Base-by-base conservation (phyloP, 2,888 invertebrate species). In the Euclidia mi region DNA sequence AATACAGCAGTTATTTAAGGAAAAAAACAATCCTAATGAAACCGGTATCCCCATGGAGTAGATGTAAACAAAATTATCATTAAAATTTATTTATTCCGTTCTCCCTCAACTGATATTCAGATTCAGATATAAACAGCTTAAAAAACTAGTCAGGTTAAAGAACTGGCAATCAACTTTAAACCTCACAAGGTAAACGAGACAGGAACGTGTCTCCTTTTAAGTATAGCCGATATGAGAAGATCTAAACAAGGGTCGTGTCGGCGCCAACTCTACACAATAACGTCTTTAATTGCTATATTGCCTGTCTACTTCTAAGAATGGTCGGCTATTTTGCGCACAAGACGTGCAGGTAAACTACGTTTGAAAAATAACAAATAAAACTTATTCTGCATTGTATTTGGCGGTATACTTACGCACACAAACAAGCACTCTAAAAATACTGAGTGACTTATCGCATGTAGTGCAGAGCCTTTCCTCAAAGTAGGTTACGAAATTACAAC, bases 21-120 rank as follows among this genome's bases (percentile, higher is more conserved):
- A 67, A 67, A 67, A 59, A 67, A 67, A 59, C 59, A 67, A 59
- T 35, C 38, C 53, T 59, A 67, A 15, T 20, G 25, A 40, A 56
- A 46, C 67, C 34, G 59, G 64, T 50, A 50, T 49, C 64, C 67
- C 42, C 50, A 50, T 31, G 55, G 48, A 48, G 50, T 46, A 37
- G 17, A 55, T 57, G 55, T 56, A 51, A 67, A 67, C 68, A 67
- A 49, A 49, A 55, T 51, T 38, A 63, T 63, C 32, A 47, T 40
- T 45, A 48, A 25, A 55, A 20, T 38, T 11, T 40, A 20, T 20
- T 20, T 4, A 40, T 18, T 17, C 17, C 15, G 35, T 35, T 15
- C 3, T 37, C 20, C 10, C 29, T 31, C 31, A 31, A 40, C 6
- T 48, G 18, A 29, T 37, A 38, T 32, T 37, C 9, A 14, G 14